Conservation (phyloP, 37 sponge, comb jelly and placozoan genomes). For the Ephydatia muelleri region DNA sequence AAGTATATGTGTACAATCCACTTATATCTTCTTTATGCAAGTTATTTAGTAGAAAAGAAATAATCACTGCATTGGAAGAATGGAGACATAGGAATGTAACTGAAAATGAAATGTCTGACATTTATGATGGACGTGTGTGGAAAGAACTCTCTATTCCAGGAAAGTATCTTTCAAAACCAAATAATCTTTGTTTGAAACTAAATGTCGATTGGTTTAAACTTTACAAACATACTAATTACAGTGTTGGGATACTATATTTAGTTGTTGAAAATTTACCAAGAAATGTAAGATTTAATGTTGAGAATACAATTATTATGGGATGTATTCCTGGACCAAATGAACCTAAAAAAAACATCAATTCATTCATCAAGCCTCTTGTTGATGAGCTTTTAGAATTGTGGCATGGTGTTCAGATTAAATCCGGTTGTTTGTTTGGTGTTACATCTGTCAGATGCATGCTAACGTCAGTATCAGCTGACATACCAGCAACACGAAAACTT, state of each 20-base stretch:
- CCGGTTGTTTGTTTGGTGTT: neutral
- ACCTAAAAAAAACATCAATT: slow-evolving; percentile 9
- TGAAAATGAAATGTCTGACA: neutral
- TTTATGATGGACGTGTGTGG: slow-evolving; percentile 50
- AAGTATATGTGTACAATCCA: no score
- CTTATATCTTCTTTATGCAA: no score
- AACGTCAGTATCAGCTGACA: slow-evolving; percentile 27
- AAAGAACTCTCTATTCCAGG: slow-evolving; percentile 11
- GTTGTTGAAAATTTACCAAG: slow-evolving; percentile 31
- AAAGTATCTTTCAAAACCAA: slow-evolving; percentile 7
- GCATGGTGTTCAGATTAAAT: neutral
- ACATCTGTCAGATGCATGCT: slow-evolving; percentile 14
- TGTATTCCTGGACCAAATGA: slow-evolving; percentile 19
- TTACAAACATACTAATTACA: slow-evolving; percentile 17
- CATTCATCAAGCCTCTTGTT: slow-evolving; percentile 17
- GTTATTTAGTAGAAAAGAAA: no score
- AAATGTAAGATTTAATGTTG: slow-evolving; percentile 6
- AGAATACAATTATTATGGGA: slow-evolving; percentile 24
- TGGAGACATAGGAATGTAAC: slow-evolving; percentile 23
- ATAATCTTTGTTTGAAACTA: slow-evolving; percentile 5
- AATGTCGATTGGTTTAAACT: slow-evolving; percentile 55
- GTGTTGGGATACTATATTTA: slow-evolving; percentile 29
- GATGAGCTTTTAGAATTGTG: slow-evolving; percentile 30
- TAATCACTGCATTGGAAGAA: neutral
- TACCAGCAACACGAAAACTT: no score